Percentiles rank a stretch among this genome's conserved stretches.
Conservation (phyloP, 2,888 invertebrate genomes). For the Merodon equestris region DNA sequence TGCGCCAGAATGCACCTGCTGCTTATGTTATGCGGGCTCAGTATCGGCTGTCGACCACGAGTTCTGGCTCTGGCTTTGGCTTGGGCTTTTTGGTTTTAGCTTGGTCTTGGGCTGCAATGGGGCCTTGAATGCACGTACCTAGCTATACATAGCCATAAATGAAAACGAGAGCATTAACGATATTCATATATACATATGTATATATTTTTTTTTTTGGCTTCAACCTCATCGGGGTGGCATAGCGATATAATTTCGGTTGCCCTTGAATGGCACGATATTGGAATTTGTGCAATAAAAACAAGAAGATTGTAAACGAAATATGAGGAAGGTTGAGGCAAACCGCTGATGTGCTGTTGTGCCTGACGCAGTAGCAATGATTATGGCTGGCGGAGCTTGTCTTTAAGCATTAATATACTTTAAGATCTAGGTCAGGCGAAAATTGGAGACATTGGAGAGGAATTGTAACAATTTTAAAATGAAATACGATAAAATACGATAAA, state of each 20-base stretch:
- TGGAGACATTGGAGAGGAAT: no score
- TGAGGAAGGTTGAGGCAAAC: no score
- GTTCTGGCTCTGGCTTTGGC: slow-evolving; percentile 11
- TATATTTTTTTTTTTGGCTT: not conserved
- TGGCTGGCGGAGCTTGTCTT: no score
- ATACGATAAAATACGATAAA: no score
- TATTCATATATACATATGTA: not conserved
- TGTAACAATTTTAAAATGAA: no score
- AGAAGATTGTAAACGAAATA: no score
- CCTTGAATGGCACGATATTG: slow-evolving; percentile 47
- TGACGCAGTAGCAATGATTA: no score
- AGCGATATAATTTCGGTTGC: slow-evolving; percentile 20
- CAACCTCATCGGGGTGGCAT: not conserved
- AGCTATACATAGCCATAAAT: slow-evolving; percentile 24
- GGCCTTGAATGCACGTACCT: slow-evolving; percentile 1
- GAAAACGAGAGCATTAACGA: slow-evolving; percentile 26
- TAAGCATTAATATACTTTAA: no score
- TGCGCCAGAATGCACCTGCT: slow-evolving; percentile 63
- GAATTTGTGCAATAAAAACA: slow-evolving; percentile 19
- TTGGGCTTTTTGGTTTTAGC: not conserved
- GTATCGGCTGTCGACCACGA: slow-evolving; percentile 13
- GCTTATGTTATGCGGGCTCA: slow-evolving; percentile 48
- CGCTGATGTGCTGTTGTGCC: no score
- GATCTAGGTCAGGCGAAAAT: no score
- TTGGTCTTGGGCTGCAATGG: slow-evolving; percentile 10